Percentiles rank a stretch among this genome's conserved stretches.
Conservation (phyloP, 2,113 vertebrate species). For the Cyprinus carpio region DNA sequence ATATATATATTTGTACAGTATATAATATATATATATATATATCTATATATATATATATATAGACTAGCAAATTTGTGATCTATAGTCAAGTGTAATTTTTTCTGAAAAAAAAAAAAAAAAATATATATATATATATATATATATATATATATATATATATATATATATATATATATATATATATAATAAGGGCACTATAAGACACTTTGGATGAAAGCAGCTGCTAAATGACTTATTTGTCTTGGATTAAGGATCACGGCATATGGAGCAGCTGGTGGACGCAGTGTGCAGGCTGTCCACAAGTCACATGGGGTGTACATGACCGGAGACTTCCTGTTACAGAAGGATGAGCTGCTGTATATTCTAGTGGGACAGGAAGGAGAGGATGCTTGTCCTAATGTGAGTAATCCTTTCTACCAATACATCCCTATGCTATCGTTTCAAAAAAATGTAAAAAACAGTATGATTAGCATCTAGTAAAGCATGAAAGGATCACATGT, state of each 20-base stretch:
- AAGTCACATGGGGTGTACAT: constrained; percentile 89
- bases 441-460: too few species aligned
- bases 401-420: constrained; percentile 73
- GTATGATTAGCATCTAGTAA: too few species aligned
- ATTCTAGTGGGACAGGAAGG: constrained; percentile 96
- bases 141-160: too few species aligned
- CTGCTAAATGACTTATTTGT: constrained; percentile 8
- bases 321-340: constrained; percentile 87
- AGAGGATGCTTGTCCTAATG: constrained; percentile 93
- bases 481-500: not conserved
- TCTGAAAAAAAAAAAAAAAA: too few species aligned
- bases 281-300: constrained; percentile 86
- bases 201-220: not conserved
- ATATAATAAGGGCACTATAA: not conserved
- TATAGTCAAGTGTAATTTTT: not conserved
- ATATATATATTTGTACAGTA: too few species aligned
- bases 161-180: too few species aligned
- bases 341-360: constrained; percentile 84
- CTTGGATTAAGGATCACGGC: constrained; percentile 82
- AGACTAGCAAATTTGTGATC: too few species aligned
- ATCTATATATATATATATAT: too few species aligned
- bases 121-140: too few species aligned
- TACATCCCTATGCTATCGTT: not conserved
- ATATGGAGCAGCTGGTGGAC: constrained; percentile 92
- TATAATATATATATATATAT: too few species aligned